A percentile compares a stretch with the other conserved stretches of the same genome.
phyloP scores from a whole-genome alignment of 2,888 invertebrate genomes.

The Volucella bombylans region DNA sequence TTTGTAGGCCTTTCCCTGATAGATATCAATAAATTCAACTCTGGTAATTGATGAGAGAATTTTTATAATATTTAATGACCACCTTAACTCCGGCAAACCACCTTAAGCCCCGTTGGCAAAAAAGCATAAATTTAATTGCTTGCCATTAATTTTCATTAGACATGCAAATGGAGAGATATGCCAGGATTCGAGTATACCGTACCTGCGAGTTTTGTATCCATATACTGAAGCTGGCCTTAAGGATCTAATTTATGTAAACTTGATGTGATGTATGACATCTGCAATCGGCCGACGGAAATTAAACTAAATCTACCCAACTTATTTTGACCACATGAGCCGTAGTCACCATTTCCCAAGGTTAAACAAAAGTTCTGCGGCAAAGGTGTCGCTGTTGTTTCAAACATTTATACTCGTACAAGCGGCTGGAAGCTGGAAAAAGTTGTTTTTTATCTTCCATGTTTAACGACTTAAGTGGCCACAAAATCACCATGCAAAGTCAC shows the following conservation, averaged over 20 bases:
- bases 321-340: background rate
- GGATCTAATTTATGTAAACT: constrained; percentile 64
- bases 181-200: background rate
- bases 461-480: constrained; percentile 75
- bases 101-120: constrained; percentile 32
- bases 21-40: constrained; percentile 49
- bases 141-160: constrained; percentile 58
- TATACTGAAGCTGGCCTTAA: constrained; percentile 12
- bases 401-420: constrained; percentile 4
- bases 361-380: constrained; percentile 21
- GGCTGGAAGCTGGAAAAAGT: constrained; percentile 42
- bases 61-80: constrained; percentile 52
- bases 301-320: background rate
- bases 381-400: constrained; percentile 19
- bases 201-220: background rate
- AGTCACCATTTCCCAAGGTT: constrained; percentile 59
- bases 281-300: constrained; percentile 40
- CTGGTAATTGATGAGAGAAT: constrained; percentile 42
- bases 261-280: constrained; percentile 66
- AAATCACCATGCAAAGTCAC: constrained; percentile 72
- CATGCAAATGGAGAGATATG: constrained; percentile 49
- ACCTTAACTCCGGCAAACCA: constrained; percentile 37
- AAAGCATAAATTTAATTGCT: constrained; percentile 55
- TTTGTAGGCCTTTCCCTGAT: constrained; percentile 21
- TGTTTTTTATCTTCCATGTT: constrained; percentile 50